Conservation (phyloP, 1,140 invertebrate genomes). For the Drosophila subobscura region DNA sequence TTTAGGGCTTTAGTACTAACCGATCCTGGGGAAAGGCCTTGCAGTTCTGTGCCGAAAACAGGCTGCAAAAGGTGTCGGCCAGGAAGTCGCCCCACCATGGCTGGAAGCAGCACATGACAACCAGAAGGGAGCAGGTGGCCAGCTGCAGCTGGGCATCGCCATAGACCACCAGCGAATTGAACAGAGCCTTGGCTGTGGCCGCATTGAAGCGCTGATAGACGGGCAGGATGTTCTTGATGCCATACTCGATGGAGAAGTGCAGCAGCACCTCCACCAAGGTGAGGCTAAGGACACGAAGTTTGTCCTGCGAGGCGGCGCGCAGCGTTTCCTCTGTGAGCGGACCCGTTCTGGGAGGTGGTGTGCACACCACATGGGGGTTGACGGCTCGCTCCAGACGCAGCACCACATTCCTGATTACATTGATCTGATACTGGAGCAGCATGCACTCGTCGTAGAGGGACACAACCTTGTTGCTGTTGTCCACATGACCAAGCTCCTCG, state of each 20-base stretch:
- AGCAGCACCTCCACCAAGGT: constrained; percentile 91
- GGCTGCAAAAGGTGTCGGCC: constrained; percentile 90
- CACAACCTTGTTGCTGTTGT: constrained; percentile 88
- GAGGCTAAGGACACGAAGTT: constrained; percentile 91
- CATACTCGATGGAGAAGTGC: constrained; percentile 87
- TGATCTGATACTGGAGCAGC: constrained; percentile 91
- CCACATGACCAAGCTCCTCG: constrained; percentile 85
- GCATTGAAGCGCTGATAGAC: constrained; percentile 86
- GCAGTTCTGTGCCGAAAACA: constrained; percentile 91
- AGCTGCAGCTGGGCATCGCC: constrained; percentile 81
- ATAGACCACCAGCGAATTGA: constrained; percentile 85
- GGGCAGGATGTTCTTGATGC: constrained; percentile 84
- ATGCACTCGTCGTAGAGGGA: constrained; percentile 93
- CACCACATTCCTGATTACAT: constrained; percentile 90
- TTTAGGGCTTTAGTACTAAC: constrained; percentile 83
- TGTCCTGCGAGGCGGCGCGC: constrained; percentile 88
- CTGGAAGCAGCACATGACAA: constrained; percentile 89
- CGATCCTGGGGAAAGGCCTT: constrained; percentile 93
- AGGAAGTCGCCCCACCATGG: constrained; percentile 95
- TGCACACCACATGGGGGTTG: constrained; percentile 20
- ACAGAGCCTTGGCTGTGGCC: constrained; percentile 87
- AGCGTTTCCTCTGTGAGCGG: constrained; percentile 80
- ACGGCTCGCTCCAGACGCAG: constrained; percentile 86
- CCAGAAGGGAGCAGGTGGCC: constrained; percentile 88
- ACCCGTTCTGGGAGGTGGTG: constrained; percentile 7